Conservation (phyloP, 2,888 invertebrate genomes). For the Hyles lineata region DNA sequence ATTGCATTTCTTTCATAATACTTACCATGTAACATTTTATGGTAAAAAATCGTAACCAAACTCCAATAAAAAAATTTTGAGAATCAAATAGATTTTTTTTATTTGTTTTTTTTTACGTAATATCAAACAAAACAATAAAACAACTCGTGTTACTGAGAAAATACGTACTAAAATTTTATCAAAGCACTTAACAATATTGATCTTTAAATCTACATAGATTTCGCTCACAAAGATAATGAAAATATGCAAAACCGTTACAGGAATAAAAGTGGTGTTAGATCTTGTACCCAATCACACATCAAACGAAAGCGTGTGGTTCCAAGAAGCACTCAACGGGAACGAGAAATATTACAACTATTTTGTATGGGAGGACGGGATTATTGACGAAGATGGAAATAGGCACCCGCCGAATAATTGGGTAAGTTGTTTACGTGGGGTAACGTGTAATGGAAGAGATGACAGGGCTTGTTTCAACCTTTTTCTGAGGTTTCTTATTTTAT, state of each 20-base stretch:
- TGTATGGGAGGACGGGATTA: constrained; percentile 87
- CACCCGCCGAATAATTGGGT: constrained; percentile 91
- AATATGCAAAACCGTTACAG: constrained; percentile 50
- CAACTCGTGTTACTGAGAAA: no score
- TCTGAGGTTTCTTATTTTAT: neutral
- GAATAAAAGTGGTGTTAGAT: constrained; percentile 86
- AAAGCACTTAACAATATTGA: no score
- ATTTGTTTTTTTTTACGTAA: neutral
- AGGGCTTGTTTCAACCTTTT: neutral
- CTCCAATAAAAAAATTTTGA: no score
- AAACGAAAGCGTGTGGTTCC: constrained; percentile 93
- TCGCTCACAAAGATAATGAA: neutral
- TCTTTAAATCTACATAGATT: neutral
- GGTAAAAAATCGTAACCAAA: no score
- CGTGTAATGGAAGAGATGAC: constrained; percentile 16
- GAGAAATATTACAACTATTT: constrained; percentile 89
- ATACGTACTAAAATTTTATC: no score
- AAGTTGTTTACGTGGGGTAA: constrained; percentile 43
- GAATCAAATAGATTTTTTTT: no score
- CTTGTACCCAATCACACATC: constrained; percentile 91
- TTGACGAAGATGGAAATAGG: constrained; percentile 71
- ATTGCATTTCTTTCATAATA: no score
- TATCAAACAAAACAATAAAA: neutral
- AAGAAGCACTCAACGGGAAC: constrained; percentile 86
- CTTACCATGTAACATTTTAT: no score